A percentile compares a stretch with the other conserved stretches of the same genome.
Evolutionary conservation across 2,888 invertebrate species (phyloP).

Genomic region (Pristionchus fissidentatus): DNA sequence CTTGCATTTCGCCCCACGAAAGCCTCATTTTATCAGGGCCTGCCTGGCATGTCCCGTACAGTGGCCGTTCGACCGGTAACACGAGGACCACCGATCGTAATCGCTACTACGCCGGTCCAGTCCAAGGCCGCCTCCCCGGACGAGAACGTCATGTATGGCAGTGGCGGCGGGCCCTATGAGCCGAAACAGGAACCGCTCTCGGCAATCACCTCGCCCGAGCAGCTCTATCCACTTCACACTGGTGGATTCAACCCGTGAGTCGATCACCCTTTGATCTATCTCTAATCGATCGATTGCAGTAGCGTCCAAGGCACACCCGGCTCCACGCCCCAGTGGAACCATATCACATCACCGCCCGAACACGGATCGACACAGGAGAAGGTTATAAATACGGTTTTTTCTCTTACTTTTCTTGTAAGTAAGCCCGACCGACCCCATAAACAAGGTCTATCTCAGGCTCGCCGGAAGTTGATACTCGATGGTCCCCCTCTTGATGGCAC

Average conservation of each 20-base stretch:
- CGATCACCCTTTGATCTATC: not conserved
- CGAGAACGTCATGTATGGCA: not conserved
- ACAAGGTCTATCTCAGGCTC: not conserved
- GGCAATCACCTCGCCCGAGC: slow-evolving; percentile 5
- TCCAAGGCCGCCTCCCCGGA: slow-evolving; percentile 17
- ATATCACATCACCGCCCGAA: not conserved
- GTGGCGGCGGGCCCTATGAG: not conserved
- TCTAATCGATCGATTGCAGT: not conserved
- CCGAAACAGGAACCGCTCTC: slow-evolving; percentile 1
- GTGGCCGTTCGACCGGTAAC: not conserved
- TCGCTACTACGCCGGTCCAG: not conserved
- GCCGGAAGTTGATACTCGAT: slow-evolving; percentile 2
- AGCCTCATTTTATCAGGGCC: slow-evolving; percentile 1
- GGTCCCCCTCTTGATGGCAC: not conserved
- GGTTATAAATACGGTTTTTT: not conserved
- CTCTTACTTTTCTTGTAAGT: not conserved
- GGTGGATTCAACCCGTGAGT: not conserved
- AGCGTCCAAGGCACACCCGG: not conserved
- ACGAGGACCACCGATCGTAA: slow-evolving; percentile 4
- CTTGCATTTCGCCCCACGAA: not conserved
- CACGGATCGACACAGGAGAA: not conserved
- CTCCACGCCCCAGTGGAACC: not conserved
- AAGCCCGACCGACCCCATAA: too few relatives aligned
- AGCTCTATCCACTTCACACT: not conserved
- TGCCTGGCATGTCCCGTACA: slow-evolving; percentile 5